Conservation (phyloP, 2,113 vertebrate species). For the Megalops atlanticus region DNA sequence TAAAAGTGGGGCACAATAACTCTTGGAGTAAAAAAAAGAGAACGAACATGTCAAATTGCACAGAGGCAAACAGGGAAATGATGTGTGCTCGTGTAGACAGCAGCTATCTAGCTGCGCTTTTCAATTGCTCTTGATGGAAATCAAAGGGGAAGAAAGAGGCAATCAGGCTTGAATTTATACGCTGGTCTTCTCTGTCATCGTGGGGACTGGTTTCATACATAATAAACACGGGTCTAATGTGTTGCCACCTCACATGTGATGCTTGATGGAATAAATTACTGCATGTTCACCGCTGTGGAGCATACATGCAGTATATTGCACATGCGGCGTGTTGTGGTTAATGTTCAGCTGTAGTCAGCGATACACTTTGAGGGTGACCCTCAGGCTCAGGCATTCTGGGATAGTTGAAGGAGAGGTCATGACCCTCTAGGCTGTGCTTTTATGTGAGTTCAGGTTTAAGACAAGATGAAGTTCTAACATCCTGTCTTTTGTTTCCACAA, state of each 20-base stretch:
- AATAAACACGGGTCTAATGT: slow-evolving; percentile 17
- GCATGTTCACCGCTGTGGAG: neutral
- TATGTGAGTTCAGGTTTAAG: no score
- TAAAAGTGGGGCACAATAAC: slow-evolving; percentile 43
- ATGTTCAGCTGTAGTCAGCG: neutral
- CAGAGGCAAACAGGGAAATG: neutral
- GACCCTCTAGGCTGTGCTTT: no score
- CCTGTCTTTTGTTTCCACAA: no score
- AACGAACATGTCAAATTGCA: neutral
- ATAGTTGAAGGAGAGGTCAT: no score
- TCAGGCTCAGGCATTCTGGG: neutral
- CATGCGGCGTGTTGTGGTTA: neutral
- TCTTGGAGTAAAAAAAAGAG: slow-evolving; percentile 49
- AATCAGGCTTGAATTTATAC: slow-evolving; percentile 40
- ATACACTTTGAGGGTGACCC: no score
- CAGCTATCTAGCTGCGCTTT: slow-evolving; percentile 3
- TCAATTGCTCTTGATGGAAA: slow-evolving; percentile 17
- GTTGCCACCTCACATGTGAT: neutral
- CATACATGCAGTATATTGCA: neutral
- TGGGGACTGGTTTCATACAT: slow-evolving; percentile 22
- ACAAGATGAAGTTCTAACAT: no score
- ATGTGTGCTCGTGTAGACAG: neutral
- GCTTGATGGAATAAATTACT: slow-evolving; percentile 29
- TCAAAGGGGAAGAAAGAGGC: slow-evolving; percentile 29
- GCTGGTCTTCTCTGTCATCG: neutral